Base-by-base conservation (phyloP, 37 sponge, comb jelly and placozoan species). In the Haliclona indistincta region DNA sequence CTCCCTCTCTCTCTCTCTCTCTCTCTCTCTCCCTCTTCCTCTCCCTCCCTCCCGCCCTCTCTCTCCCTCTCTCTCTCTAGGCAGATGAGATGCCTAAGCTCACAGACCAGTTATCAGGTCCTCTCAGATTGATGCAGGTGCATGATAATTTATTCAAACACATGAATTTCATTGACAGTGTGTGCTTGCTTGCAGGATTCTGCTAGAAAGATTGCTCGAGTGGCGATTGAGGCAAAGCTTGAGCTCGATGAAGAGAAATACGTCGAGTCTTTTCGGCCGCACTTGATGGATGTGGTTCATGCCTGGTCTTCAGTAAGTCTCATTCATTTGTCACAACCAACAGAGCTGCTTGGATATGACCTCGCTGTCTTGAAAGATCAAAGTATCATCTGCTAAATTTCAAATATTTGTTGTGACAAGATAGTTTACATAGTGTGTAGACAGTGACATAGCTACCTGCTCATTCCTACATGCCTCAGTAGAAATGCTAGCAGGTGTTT, bases 231-330 rank as follows among this genome's bases (percentile, higher is more conserved):
- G 79, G 82, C 89, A 44, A 98, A 98, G 65, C 78, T 98, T 65
- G 81, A 78, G 30, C 26, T 95, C 8, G 94, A 91, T 22, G 99
- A 95, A 39, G 96, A 98, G 15, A 77, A 64, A 19, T 98, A 98
- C 49, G 96, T 98, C 35, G 84, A 90, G 68, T 84, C 85, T 0
- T 98, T 98, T 86, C 87, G 88, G 67, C 93, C 93, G n/a, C 89
- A 89, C 60, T 77, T 98, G 44, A 98, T 98, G 99, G 91, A 89
- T 43, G 96, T 98, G 26, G 89, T 93, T 32, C 86, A 93, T 77
- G 83, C 88, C 3, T 98, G 99, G 99, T 72, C 81, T 35, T 73
- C 85, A 15, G 95, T 89, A 68, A 61, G 84, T 79, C n/a, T n/a
- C n/a, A n/a, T n/a, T n/a, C n/a, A n/a, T n/a, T n/a, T n/a, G n/a